phyloP scores from a whole-genome alignment of 2,797 vertebrate species.

The Microtus californicus region DNA sequence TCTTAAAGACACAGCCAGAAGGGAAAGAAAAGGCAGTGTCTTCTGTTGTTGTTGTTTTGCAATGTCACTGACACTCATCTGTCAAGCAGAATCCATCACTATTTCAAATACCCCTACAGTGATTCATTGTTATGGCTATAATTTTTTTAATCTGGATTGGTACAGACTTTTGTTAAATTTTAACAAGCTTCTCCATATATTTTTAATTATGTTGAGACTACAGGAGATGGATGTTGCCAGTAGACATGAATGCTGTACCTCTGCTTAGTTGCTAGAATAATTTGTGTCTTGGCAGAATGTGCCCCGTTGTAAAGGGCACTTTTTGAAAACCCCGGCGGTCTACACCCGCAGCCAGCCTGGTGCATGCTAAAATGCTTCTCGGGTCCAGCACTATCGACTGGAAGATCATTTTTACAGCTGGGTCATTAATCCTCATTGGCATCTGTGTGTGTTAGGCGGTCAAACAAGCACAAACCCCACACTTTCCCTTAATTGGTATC shows the following conservation, averaged over 20 bases:
- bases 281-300: background rate
- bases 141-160: conserved; percentile 34
- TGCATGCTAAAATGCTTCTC: background rate
- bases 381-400: background rate
- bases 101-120: background rate
- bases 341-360: background rate
- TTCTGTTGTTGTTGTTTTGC: background rate
- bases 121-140: background rate
- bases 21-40: background rate
- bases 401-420: background rate
- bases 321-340: background rate
- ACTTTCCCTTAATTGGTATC: background rate
- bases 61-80: background rate
- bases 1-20: background rate
- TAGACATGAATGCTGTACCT: background rate
- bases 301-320: background rate
- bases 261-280: background rate
- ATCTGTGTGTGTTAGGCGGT: background rate
- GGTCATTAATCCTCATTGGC: background rate
- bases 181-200: background rate
- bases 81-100: background rate
- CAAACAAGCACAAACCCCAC: background rate
- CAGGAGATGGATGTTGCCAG: conserved; percentile 30
- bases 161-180: conserved; percentile 45
- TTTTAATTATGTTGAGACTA: conserved; percentile 50